These are phyloP conservation scores for Gastracanthus pulcherrimus DNA, from an alignment of 2,888 invertebrate species.

Conservation along the genomic window DNA sequence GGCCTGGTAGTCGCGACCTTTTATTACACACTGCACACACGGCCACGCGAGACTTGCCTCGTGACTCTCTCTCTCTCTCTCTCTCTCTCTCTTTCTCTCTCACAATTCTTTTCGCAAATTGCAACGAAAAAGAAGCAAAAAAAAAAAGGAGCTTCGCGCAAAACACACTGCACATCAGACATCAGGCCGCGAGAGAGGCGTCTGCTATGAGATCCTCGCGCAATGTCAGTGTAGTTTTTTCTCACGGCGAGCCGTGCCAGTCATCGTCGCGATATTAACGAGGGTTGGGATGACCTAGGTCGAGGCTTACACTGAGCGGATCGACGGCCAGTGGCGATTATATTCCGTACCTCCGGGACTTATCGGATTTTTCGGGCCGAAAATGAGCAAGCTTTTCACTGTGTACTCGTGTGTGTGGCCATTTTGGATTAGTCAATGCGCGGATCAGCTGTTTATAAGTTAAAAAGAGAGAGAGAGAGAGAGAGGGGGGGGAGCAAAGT, in stretches of 20 bases:
- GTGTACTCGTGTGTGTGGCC: constrained; percentile 65
- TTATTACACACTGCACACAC: too few relatives aligned
- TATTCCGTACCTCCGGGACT: constrained; percentile 62
- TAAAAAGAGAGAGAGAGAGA: too few relatives aligned
- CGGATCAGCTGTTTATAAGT: constrained; percentile 59
- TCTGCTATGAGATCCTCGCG: constrained; percentile 69
- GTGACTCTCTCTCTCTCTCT: constrained; percentile 44
- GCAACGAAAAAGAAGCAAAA: too few relatives aligned
- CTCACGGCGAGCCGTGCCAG: neutral
- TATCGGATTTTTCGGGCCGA: constrained; percentile 65
- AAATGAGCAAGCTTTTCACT: constrained; percentile 65
- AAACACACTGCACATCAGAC: too few relatives aligned
- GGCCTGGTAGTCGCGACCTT: too few relatives aligned
- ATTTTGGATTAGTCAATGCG: constrained; percentile 64
- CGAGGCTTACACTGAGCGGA: constrained; percentile 62
- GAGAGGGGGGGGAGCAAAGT: too few relatives aligned
- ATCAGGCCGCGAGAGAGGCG: constrained; percentile 65
- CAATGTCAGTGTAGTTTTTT: constrained; percentile 66
- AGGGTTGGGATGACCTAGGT: neutral
- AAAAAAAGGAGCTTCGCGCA: too few relatives aligned
- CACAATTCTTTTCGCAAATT: too few relatives aligned
- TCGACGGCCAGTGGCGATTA: constrained; percentile 62
- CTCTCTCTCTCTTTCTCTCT: too few relatives aligned
- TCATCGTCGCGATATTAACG: neutral
- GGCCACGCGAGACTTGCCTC: too few relatives aligned